Evolutionary conservation across 2,888 invertebrate species (phyloP), one percentile per base, ranked within the genome.

Genomic region (Ophion slaviceki): DNA sequence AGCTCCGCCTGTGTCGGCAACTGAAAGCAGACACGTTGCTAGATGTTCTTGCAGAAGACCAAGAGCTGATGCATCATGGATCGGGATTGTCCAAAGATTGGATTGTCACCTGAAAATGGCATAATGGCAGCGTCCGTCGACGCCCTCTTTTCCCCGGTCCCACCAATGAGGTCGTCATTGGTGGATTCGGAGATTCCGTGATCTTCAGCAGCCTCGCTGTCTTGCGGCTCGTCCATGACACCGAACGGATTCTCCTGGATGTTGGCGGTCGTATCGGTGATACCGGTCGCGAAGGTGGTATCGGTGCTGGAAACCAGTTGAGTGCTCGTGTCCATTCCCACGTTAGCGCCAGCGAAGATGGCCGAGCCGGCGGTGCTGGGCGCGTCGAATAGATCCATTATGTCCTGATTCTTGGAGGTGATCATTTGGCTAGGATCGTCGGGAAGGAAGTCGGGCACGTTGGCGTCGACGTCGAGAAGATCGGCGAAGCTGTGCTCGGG

Each of bases 401-500:
- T 94, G 53, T 93, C 91, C 20, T 90, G 89, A 80, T 88, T 88
- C 71, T 89, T 83, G 20, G 89, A 85, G 5, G 85, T 76, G 17
- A 86, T 74, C 4, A 36, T 67, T 7, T 67, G 24, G 14, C 87
- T 89, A 53, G 86, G 88, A 82, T 95, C 95, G 59, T 93, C 93
- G 11, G 92, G 87, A 67, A 91, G 88, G 11, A 94, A 87, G 71
- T 94, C 94, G 6, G 93, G 93, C 47, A 94, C 92, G 81, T 91
- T 93, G 24, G 91, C 89, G 66, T 94, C 94, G 85, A 96, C 95
- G 94, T 97, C 96, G 40, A 96, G 94, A 14, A 96, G 93, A 92
- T 96, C 96, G 8, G 95, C 96, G 84, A 95, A 95, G 1, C 95
- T 95, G 24, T 96, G 95, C 88, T 96, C 96, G 0, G 96, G 97